Conservation (phyloP, 2,797 vertebrate genomes). For the Psittacula derbiana region DNA sequence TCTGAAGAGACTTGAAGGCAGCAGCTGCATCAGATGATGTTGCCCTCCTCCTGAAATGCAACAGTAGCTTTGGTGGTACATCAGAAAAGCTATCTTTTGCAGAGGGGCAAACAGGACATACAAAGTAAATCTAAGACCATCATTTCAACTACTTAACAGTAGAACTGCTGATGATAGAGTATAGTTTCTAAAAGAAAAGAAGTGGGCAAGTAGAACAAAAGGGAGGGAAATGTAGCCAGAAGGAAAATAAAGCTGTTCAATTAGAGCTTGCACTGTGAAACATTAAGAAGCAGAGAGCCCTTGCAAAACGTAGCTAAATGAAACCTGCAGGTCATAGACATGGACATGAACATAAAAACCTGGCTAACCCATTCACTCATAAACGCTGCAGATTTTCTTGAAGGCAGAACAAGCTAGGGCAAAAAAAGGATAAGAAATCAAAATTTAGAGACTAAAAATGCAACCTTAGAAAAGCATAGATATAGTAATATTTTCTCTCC, state of each 20-base stretch:
- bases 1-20: slow-evolving; percentile 58
- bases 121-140: background rate
- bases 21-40: slow-evolving; percentile 44
- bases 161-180: background rate
- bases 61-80: background rate
- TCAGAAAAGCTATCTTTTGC: background rate
- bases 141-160: background rate
- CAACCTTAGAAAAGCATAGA: background rate
- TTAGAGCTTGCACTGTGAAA: background rate
- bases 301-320: background rate
- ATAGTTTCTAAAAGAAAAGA: background rate
- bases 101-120: background rate
- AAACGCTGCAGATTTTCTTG: background rate
- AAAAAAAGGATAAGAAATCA: background rate
- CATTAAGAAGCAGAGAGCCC: background rate
- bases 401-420: background rate
- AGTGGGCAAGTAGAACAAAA: background rate
- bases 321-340: background rate
- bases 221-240: background rate
- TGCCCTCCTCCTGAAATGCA: background rate
- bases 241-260: slow-evolving; percentile 2
- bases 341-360: background rate
- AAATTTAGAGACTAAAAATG: background rate
- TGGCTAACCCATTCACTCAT: background rate
- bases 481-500: background rate